phyloP scores from a whole-genome alignment of 2,797 vertebrate genomes.

The Pygocentrus nattereri region DNA sequence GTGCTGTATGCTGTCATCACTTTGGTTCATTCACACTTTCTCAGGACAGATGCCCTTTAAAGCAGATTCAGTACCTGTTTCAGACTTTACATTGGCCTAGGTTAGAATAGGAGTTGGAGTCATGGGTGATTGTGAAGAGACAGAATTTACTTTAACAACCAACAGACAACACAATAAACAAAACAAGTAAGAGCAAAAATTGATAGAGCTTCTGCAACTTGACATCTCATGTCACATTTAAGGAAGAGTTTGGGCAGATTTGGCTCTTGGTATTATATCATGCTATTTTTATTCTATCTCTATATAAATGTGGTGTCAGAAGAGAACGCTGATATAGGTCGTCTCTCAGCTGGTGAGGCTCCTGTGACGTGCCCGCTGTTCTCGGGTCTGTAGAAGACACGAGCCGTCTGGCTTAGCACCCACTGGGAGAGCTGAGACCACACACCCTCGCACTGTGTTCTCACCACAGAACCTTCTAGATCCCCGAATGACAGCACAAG shows the following conservation, averaged over 20 bases:
- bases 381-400: conserved; percentile 26
- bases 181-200: background rate
- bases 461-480: conserved; percentile 26
- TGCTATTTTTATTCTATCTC: background rate
- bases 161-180: background rate
- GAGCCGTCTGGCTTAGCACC: conserved; percentile 34
- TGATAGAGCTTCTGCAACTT: background rate
- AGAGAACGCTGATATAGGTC: conserved; percentile 28
- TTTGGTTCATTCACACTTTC: background rate
- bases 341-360: conserved; percentile 14
- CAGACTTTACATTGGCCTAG: background rate
- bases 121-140: background rate
- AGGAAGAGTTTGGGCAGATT: background rate
- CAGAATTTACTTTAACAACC: background rate
- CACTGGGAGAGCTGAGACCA: conserved; percentile 38
- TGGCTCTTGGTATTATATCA: background rate
- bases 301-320: conserved; percentile 7
- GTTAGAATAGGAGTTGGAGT: background rate
- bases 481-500: conserved; percentile 17
- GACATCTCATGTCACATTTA: too few relatives aligned
- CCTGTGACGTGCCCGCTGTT: conserved; percentile 29
- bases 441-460: conserved; percentile 13
- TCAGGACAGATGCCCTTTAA: background rate
- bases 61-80: background rate
- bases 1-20: background rate